Percentiles rank a stretch among this genome's conserved stretches.
phyloP scores from a whole-genome alignment of 2,113 vertebrate genomes.

The Trichomycterus rosablanca region DNA sequence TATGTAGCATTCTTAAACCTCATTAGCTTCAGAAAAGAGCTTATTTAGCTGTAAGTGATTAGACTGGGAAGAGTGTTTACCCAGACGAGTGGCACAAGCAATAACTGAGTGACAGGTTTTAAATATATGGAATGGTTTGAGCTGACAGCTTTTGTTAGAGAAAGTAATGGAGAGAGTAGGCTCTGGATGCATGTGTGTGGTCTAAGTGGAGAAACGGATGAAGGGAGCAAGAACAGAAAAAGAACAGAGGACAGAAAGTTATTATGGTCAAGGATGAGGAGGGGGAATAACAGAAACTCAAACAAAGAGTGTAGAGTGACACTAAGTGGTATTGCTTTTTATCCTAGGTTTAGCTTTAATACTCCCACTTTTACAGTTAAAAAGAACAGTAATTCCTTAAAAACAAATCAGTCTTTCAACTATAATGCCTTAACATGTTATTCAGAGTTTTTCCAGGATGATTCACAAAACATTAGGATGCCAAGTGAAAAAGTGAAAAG shows the following conservation, averaged over 20 bases:
- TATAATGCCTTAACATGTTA: too few relatives aligned
- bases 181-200: slow-evolving; percentile 9
- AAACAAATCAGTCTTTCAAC: too few relatives aligned
- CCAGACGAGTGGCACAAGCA: slow-evolving; percentile 43
- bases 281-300: neutral
- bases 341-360: slow-evolving; percentile 16
- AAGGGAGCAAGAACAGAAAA: slow-evolving; percentile 16
- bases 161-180: slow-evolving; percentile 24
- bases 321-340: neutral
- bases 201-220: neutral
- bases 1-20: neutral
- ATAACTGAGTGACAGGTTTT: slow-evolving; percentile 51
- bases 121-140: slow-evolving; percentile 48
- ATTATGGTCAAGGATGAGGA: slow-evolving; percentile 18
- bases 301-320: slow-evolving; percentile 26
- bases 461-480: too few relatives aligned
- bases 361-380: neutral
- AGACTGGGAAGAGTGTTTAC: slow-evolving; percentile 52
- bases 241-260: slow-evolving; percentile 15
- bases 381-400: too few relatives aligned
- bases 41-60: slow-evolving; percentile 14
- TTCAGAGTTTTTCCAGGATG: too few relatives aligned
- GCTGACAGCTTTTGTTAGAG: slow-evolving; percentile 46
- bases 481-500: too few relatives aligned
- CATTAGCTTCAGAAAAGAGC: slow-evolving; percentile 5